Evolutionary conservation across 2,888 invertebrate species (phyloP).

Genomic region (Marronus borbonicus): DNA sequence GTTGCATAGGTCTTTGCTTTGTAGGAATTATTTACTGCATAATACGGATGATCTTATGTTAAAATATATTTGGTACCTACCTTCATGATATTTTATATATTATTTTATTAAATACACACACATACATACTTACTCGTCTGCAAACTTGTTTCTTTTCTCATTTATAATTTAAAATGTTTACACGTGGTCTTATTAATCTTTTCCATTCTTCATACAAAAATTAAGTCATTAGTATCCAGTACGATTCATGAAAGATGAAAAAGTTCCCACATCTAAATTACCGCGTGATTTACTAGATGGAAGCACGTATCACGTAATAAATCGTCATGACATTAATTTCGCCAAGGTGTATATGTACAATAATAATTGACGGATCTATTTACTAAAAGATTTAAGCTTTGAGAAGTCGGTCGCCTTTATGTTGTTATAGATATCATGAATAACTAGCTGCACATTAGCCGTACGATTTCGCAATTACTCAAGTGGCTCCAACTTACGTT

Average conservation of each 20-base stretch:
- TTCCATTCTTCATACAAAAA: no score
- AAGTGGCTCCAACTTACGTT: slow-evolving; percentile 27
- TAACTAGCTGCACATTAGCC: slow-evolving; percentile 29
- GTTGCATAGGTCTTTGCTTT: no score
- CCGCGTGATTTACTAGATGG: slow-evolving; percentile 5
- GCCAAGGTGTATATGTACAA: slow-evolving; percentile 11
- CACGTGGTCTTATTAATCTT: no score
- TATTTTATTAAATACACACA: no score
- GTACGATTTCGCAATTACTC: slow-evolving; percentile 38
- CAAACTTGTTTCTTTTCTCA: no score
- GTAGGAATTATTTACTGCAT: no score
- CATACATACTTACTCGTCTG: no score
- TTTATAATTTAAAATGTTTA: no score
- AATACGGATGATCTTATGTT: no score
- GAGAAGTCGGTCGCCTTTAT: slow-evolving; percentile 18
- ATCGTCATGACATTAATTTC: slow-evolving; percentile 34
- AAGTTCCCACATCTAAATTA: background rate
- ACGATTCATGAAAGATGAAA: background rate
- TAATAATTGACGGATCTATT: slow-evolving; percentile 36
- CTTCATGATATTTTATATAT: background rate
- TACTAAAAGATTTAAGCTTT: slow-evolving; percentile 18
- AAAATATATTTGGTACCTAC: background rate
- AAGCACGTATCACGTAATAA: slow-evolving; percentile 10
- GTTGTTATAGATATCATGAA: slow-evolving; percentile 13
- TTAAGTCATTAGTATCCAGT: background rate